Base-by-base conservation (phyloP, 2,113 vertebrate species). In the Ictidomys tridecemlineatus region DNA sequence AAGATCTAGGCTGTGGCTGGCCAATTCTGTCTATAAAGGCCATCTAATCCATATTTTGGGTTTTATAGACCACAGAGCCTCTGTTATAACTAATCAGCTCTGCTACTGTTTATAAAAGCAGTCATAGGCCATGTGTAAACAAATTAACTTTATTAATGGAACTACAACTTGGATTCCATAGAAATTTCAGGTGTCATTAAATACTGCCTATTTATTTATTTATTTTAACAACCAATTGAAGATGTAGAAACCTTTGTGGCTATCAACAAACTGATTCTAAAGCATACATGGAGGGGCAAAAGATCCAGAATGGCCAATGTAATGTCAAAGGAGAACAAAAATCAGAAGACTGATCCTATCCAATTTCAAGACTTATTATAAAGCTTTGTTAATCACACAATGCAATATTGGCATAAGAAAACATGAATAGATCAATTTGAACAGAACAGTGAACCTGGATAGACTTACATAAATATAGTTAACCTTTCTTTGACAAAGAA, bases 261-360 rank as follows among this genome's bases (percentile, higher is more conserved):
- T 67, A n/a, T 74, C 34, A 70, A 78, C 51, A 94, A 90, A 74
- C 39, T 28, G 65, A 83, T 69, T 82, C 89, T 92, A 82, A 92
- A 73, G 37, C 63, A 58, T 89, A 69, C 22, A 30, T 10, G 10
- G 63, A 82, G 28, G 76, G 30, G 14, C 4, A 63, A 63, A 88
- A 34, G 28, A 78, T 10, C 30, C 39, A 77, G 22, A 51, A 56
- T 34, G 51, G 37, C 10, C 61, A 76, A 88, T 4, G 51, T 56
- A 73, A 51, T 11, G 30, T 32, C 2, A 45, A 87, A 85, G 69
- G 26, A 74, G 86, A 77, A 10, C 48, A 32, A 76, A 76, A 89
- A 73, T 76, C 13, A 1, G 84, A 63, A 42, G 67, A 11, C 45
- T 20, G 7, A 65, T 4, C 8, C 0, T 32, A 34, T 1, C 34